A percentile compares a stretch with the other conserved stretches of the same genome.
Conservation (phyloP, 2,888 invertebrate genomes). For the Cataglyphis livida region DNA sequence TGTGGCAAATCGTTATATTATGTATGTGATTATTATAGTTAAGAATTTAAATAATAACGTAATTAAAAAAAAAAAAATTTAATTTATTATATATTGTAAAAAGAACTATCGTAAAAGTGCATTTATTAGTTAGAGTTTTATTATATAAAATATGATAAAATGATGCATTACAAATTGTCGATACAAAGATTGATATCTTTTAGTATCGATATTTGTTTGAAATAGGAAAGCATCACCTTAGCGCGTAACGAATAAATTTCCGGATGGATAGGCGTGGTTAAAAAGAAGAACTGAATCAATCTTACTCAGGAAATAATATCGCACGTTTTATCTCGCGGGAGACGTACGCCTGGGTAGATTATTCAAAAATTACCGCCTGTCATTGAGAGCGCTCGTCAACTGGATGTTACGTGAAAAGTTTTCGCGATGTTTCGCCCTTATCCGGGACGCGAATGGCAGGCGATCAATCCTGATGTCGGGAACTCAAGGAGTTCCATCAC, state of each 20-base stretch:
- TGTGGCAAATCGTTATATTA: too few species aligned
- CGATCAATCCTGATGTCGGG: conserved; percentile 71
- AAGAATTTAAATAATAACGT: too few species aligned
- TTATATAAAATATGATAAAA: neutral
- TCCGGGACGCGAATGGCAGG: conserved; percentile 31
- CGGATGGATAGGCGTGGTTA: neutral
- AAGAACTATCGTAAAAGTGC: neutral
- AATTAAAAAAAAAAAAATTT: too few species aligned
- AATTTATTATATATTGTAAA: too few species aligned
- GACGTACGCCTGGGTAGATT: conserved; percentile 6
- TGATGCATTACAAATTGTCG: neutral
- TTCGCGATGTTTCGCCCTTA: conserved; percentile 31
- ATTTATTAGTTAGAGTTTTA: neutral
- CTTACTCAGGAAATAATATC: conserved; percentile 50
- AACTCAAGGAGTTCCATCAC: conserved; percentile 70
- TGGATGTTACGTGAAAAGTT: conserved; percentile 30
- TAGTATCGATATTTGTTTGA: neutral
- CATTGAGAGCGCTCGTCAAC: conserved; percentile 33
- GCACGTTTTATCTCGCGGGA: neutral
- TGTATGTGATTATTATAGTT: too few species aligned
- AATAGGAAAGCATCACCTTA: neutral
- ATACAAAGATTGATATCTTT: neutral
- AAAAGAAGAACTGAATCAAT: conserved; percentile 41
- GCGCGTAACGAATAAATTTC: neutral
- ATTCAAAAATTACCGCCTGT: conserved; percentile 58